These are phyloP conservation scores for Drosophila ananassae DNA, from an alignment of 1,140 invertebrate genomes.

Conservation along the genomic window DNA sequence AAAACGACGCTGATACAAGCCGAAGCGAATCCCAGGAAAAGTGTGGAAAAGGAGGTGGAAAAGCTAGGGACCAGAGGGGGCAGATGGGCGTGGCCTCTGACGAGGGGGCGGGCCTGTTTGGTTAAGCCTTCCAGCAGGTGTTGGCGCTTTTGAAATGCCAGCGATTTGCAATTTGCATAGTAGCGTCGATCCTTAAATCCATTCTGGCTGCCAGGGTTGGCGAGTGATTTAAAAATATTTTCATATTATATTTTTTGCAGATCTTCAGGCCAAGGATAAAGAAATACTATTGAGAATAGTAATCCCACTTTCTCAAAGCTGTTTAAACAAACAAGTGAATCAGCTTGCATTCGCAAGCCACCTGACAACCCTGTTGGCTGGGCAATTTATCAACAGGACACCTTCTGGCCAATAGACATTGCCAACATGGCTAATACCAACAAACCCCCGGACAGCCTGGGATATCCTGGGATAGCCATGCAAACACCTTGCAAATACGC, in stretches of 20 bases:
- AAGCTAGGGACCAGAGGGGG: too few relatives aligned
- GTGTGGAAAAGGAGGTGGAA: neutral
- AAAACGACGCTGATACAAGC: conserved; percentile 75
- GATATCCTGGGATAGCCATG: conserved; percentile 24
- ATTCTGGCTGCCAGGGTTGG: conserved; percentile 30
- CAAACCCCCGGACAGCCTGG: conserved; percentile 22
- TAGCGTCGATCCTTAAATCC: neutral
- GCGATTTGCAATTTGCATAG: conserved; percentile 69
- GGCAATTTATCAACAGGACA: conserved; percentile 48
- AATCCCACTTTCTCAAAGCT: neutral
- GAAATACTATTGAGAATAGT: neutral
- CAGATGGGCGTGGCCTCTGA: conserved; percentile 11
- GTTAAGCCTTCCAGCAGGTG: conserved; percentile 63
- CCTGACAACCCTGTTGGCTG: conserved; percentile 53
- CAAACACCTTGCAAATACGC: conserved; percentile 66
- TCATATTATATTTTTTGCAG: neutral
- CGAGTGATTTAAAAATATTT: neutral
- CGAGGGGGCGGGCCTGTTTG: conserved; percentile 27
- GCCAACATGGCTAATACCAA: conserved; percentile 54
- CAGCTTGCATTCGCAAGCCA: conserved; percentile 4
- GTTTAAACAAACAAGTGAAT: conserved; percentile 4
- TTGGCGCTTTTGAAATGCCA: conserved; percentile 59
- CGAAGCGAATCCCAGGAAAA: conserved; percentile 15
- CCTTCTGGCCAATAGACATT: conserved; percentile 70
- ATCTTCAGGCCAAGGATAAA: neutral